Base-by-base conservation (phyloP, 1,140 invertebrate species). In the Diploscapter pachys region DNA sequence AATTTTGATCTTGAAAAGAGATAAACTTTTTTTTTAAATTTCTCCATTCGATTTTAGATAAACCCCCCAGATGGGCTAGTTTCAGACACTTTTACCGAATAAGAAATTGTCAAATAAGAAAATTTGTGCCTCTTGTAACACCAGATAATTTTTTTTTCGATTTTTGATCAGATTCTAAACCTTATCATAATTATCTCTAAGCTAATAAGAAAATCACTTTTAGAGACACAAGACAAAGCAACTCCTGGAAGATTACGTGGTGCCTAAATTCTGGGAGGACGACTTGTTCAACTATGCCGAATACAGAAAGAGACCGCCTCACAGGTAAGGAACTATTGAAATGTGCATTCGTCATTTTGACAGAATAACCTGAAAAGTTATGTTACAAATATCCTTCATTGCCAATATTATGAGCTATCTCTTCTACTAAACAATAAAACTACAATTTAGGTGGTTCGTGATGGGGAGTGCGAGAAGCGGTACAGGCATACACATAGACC, bases 401-500 rank as follows among this genome's bases (percentile, higher is more conserved):
- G 31, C 31, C 1, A 31, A 31, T 31, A 31, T 31, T 31, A 1
- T 31, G 31, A 31, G 1, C 97, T 11, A 31, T 31, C 31, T 71
- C 31, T 63, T 65, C 5, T 71, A 61, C 54, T 48, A 11, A 48
- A n/a, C 13, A 72, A 48, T 13, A 52, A 61, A 52, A 11, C 6
- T 54, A 31, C 11, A 55, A 55, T 79, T 81, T 51, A 78, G 87
- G 55, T 89, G 88, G 88, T 96, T 99, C 90, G 95, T 99, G 2
- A 97, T 99, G 93, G 96, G 96, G 51, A 94, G 96, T 3, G 90
- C 91, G 31, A 89, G 96, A 68, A 98, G 95, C 72, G 97, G 97
- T 31, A 99, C 97, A 52, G 96, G 95, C 9, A 98, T 99, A 82
- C 97, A 99, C 83, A 98, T 99, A 83, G 97, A 99, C 88, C 97